Evolutionary conservation across 2,888 invertebrate genomes (phyloP), one percentile per base, ranked within the genome.

Genomic region (Barypeithes pellucidus): DNA sequence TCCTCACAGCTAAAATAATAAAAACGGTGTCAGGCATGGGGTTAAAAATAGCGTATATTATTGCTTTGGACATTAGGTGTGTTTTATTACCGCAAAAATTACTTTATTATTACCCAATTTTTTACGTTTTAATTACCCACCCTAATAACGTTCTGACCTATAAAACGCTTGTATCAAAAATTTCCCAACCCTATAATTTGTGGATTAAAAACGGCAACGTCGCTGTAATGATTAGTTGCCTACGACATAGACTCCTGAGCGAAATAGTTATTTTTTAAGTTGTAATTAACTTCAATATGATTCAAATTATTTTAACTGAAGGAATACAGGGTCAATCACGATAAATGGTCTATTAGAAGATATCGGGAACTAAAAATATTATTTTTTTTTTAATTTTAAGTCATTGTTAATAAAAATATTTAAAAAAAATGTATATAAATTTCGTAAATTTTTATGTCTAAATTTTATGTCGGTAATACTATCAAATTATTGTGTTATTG

Each of bases 1-100:
- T 29, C 29, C 52, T 52, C 29, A 52, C 52, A 52, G 24, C 14
- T 57, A 14, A 33, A 2, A 45, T 36, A 47, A 57, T 36, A 54
- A 39, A 67, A 36, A 61, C 39, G 60, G 68, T 68, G 50, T 68
- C 61, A 68, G 61, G 52, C 47, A 29, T 22, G 45, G 45, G 24
- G 61, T 50, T 33, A 68, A 68, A 57, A 61, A 68, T 61, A 68
- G 43, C 36, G 20, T 60, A 9, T 68, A 60, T 60, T 68, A 68
- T 45, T 47, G 33, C 67, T 20, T 45, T n/a, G 22, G 41, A 47
- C 67, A 61, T 60, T 52, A 68, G 50, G 39, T 33, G 14, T 57
- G 22, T 47, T 59, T 67, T 29, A 60, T 67, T 67, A 43, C 57
- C 57, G 29, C 2, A 57, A 67, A 67, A 67, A 60, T 67, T 54